Conservation (phyloP, 2,888 invertebrate genomes). For the Diarsia brunnea region DNA sequence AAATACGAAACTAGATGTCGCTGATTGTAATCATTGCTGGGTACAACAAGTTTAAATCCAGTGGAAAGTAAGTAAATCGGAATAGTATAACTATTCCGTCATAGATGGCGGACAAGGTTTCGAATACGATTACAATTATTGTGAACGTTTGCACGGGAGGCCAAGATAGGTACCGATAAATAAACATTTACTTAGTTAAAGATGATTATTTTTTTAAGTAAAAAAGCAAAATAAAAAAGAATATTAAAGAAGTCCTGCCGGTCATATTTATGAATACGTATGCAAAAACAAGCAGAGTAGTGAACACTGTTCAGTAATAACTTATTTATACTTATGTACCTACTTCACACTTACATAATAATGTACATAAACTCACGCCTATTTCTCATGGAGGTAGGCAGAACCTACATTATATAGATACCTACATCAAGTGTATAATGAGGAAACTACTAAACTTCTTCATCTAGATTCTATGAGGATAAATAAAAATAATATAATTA, state of each 20-base stretch:
- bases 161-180: background rate
- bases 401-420: no score
- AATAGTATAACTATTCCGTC: constrained; percentile 16
- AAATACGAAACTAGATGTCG: constrained; percentile 35
- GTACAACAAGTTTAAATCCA: background rate
- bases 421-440: no score
- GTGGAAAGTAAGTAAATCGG: background rate
- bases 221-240: no score
- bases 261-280: background rate
- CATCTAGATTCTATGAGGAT: background rate
- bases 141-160: background rate
- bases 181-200: background rate
- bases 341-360: no score
- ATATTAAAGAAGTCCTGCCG: background rate
- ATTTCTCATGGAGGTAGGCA: no score
- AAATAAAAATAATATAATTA: background rate
- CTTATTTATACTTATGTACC: background rate
- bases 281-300: background rate
- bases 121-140: no score
- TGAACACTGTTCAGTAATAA: background rate
- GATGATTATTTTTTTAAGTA: background rate
- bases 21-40: background rate
- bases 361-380: no score
- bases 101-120: constrained; percentile 30
- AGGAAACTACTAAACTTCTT: background rate